These are phyloP conservation scores for Pachyramphus minor DNA, from an alignment of 2,113 vertebrate genomes.

Conservation along the genomic window DNA sequence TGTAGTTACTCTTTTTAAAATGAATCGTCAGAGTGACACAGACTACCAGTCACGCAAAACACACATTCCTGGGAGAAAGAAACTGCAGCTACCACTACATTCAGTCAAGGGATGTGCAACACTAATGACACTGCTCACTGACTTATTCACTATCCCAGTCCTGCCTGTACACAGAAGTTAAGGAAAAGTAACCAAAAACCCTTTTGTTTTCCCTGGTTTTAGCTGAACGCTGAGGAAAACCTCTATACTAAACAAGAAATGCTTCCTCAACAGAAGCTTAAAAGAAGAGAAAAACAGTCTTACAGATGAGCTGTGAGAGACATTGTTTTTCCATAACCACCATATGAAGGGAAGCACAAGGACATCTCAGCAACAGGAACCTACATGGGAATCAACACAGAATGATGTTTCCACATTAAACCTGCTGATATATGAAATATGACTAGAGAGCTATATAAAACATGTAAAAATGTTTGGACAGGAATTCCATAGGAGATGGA, in stretches of 20 bases:
- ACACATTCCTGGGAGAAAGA: fast-evolving
- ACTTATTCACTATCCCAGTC: not conserved
- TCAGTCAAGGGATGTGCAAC: not conserved
- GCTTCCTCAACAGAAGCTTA: not conserved
- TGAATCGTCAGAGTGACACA: not conserved
- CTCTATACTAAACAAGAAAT: not conserved
- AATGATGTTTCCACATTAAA: not conserved
- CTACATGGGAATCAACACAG: not conserved
- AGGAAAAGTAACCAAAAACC: not conserved
- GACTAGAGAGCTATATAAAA: not conserved
- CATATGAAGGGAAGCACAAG: fast-evolving
- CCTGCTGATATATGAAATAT: not conserved
- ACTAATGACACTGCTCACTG: not conserved
- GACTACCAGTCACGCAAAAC: fast-evolving
- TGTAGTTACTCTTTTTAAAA: not conserved
- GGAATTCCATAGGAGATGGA: not conserved
- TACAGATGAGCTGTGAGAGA: not conserved
- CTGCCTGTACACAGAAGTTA: not conserved
- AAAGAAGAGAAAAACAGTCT: not conserved
- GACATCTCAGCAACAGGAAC: not conserved
- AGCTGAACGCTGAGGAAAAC: not conserved
- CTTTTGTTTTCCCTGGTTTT: not conserved
- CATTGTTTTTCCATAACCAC: not conserved
- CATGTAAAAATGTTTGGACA: fast-evolving
- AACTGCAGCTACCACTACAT: not conserved